Base-by-base conservation (phyloP, 92 coral and sea anemone genomes). In the Paramuricea clavata region DNA sequence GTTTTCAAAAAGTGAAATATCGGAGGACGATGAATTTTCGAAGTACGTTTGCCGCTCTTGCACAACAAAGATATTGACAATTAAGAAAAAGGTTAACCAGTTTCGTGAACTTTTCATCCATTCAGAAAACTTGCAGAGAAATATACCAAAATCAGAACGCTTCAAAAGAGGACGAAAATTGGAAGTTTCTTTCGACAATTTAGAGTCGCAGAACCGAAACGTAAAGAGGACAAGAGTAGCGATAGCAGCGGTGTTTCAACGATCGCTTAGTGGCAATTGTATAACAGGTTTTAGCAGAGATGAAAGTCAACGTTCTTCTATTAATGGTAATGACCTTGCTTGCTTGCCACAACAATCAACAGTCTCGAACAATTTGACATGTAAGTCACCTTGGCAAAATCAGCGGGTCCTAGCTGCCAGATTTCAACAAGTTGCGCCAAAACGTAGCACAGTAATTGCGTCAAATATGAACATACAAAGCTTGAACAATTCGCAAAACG, bases 41-140 rank as follows among this genome's bases (percentile, higher is more conserved):
- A 54, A 54, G 25, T 54, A 54, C 62, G 62, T 54, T 54, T 54
- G 62, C 62, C 62, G 62, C 13, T 19, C 62, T 54, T 54, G 62
- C 62, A 4, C 25, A 4, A 13, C 4, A 54, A 54, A 54, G 19
- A 19, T 8, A 12, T 54, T 21, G 19, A 54, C 62, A 13, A 54
- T 54, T 4, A 54, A 54, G 62, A 54, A 54, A 54, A 54, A 54
- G 13, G 21, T 54, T 54, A 21, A 54, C 13, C 6, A 54, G 21
- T n/a, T n/a, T n/a, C n/a, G n/a, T n/a, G n/a, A n/a, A n/a, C n/a
- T n/a, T n/a, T n/a, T n/a, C n/a, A n/a, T n/a, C n/a, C n/a, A n/a
- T n/a, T n/a, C n/a, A n/a, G n/a, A n/a, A n/a, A n/a, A n/a, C n/a
- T n/a, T n/a, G n/a, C n/a, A n/a, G n/a, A n/a, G n/a, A n/a, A n/a